Evolutionary conservation across 2,797 vertebrate genomes (phyloP), one percentile per base, ranked within the genome.

Genomic region (Helicolenus hilgendorfi): DNA sequence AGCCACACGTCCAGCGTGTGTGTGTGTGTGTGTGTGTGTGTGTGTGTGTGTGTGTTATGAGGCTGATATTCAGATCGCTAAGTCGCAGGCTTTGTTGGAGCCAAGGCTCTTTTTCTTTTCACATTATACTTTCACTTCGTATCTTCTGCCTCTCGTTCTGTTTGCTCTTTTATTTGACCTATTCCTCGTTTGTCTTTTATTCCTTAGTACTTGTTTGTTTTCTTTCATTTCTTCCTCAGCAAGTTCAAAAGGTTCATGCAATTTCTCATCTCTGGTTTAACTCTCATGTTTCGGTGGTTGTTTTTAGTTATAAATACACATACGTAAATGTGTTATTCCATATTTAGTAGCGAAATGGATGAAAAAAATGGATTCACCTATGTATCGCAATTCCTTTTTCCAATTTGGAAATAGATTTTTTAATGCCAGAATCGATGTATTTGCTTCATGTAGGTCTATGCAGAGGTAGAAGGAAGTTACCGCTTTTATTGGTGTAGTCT

Each of bases 1-100:
- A 63, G 45, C 62, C 77, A 71, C 77, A n/a, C 55, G 7, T 65
- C 89, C 8, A 68, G 26, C 15, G 74, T 77, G 83, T 62, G 53
- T 64, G 65, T 59, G 76, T 24, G 11, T 63, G 24, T 10, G 10
- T 71, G 70, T 14, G 45, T 73, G 83, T 83, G 62, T 20, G 76
- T 24, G 11, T 63, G 24, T 10, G 10, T 71, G 70, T 14, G 45
- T 73, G 83, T 83, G 62, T 20, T 49, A 45, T 67, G 41, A 76
- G 64, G 78, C 68, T 86, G 74, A 89, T 86, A 86, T 71, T 53
- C 27, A 86, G 62, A 89, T 89, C 3, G 5, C 74, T 82, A 9
- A 65, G 81, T 69, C 29, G 1, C 27, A 45, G 59, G 67, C 65
- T 89, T 81, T 73, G 67, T 81, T 73, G 20, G 36, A 85, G 77